Conservation (phyloP, 2,797 vertebrate genomes). For the Rhinoraja longicauda region DNA sequence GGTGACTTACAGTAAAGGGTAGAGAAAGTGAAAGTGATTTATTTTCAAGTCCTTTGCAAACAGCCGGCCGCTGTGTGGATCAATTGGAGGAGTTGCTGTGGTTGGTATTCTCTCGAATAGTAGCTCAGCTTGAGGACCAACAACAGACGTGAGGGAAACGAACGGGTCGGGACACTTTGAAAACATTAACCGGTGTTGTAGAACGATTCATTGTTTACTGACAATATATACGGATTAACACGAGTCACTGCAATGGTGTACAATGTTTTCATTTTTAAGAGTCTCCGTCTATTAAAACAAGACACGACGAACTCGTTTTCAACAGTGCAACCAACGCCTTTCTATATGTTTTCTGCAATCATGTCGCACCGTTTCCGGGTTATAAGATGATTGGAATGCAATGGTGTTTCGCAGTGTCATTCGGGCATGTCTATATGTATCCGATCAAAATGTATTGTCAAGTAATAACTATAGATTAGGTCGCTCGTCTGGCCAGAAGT, state of each 20-base stretch:
- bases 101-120: not conserved
- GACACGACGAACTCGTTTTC: not conserved
- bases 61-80: not conserved
- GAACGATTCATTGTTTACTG: not conserved
- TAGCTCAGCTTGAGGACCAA: no score
- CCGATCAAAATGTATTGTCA: not conserved
- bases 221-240: not conserved
- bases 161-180: no score
- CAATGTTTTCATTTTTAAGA: not conserved
- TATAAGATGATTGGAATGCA: not conserved
- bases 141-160: not conserved
- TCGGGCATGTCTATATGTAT: not conserved
- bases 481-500: not conserved
- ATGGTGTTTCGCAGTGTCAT: not conserved
- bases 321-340: not conserved
- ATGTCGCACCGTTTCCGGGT: not conserved
- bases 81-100: not conserved
- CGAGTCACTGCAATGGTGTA: not conserved
- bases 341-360: not conserved
- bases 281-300: not conserved
- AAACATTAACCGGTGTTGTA: not conserved
- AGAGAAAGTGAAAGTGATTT: conserved; percentile 3
- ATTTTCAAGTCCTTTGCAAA: not conserved
- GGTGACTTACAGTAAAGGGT: not conserved
- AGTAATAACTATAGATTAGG: not conserved